Conservation (phyloP, 2,888 invertebrate species). For the Mongoloraphidia duomilia region DNA sequence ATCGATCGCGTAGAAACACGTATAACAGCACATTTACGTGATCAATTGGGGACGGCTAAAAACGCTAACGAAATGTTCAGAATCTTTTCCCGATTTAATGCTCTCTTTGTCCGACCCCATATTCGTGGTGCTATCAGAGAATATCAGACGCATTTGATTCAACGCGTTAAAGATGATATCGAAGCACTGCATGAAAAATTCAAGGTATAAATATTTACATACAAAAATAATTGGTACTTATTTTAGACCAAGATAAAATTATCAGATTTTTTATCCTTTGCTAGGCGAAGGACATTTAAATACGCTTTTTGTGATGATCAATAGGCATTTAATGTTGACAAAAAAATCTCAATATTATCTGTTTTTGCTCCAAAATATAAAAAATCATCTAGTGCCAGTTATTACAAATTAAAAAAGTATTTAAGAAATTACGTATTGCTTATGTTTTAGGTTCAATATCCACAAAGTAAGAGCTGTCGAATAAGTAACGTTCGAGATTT, state of each 20-base stretch:
- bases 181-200: constrained; percentile 96
- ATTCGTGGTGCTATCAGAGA: constrained; percentile 98
- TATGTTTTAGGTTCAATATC: constrained; percentile 68
- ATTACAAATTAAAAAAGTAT: neutral
- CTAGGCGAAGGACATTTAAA: too few relatives aligned
- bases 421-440: constrained; percentile 8
- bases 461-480: constrained; percentile 83
- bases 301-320: too few relatives aligned
- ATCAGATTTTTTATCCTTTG: too few relatives aligned
- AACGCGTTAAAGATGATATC: constrained; percentile 97
- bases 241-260: too few relatives aligned
- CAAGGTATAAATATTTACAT: constrained; percentile 44
- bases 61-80: constrained; percentile 99
- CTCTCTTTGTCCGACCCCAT: constrained; percentile 94
- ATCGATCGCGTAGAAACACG: constrained; percentile 97
- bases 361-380: neutral
- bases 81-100: constrained; percentile 96
- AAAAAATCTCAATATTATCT: neutral
- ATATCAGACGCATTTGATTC: constrained; percentile 97
- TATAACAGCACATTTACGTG: constrained; percentile 92
- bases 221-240: too few relatives aligned
- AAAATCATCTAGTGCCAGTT: too few relatives aligned
- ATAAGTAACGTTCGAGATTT: constrained; percentile 86
- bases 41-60: constrained; percentile 95
- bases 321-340: too few relatives aligned